phyloP scores from a whole-genome alignment of 1,140 invertebrate genomes.

The Harlomillsia oculata region DNA sequence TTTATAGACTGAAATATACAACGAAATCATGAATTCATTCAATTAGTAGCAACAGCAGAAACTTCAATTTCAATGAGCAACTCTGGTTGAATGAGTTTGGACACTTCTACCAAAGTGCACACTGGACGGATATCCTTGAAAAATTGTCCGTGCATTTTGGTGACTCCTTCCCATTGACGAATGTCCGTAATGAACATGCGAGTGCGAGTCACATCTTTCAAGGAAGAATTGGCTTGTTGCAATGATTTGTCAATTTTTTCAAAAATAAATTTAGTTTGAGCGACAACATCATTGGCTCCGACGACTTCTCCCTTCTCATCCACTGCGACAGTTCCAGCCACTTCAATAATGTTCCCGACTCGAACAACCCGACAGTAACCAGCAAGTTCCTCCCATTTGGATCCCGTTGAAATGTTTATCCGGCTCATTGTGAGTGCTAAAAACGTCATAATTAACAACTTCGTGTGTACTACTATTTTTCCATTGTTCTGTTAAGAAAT shows the following conservation, averaged over 20 bases:
- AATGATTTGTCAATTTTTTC: slow-evolving; percentile 14
- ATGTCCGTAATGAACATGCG: slow-evolving; percentile 18
- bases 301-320: slow-evolving; percentile 10
- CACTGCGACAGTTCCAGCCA: slow-evolving; percentile 20
- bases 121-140: slow-evolving; percentile 19
- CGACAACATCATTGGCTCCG: slow-evolving; percentile 1
- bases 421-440: no score
- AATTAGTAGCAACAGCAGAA: slow-evolving; percentile 1
- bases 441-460: no score
- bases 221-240: neutral
- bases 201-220: slow-evolving; percentile 18
- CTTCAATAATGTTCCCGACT: slow-evolving; percentile 16
- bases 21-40: no score
- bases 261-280: slow-evolving; percentile 13
- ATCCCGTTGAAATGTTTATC: slow-evolving; percentile 6
- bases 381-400: slow-evolving; percentile 1
- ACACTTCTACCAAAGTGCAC: slow-evolving; percentile 11
- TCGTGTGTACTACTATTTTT: no score
- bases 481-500: no score
- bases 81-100: neutral
- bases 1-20: no score
- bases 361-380: slow-evolving; percentile 19
- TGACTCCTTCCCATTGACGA: neutral
- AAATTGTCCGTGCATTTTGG: slow-evolving; percentile 14
- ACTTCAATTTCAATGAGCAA: slow-evolving; percentile 23